A percentile compares a stretch with the other conserved stretches of the same genome.
These are phyloP conservation scores for Melieria omissa DNA, from an alignment of 2,888 invertebrate genomes.

Conservation along the genomic window DNA sequence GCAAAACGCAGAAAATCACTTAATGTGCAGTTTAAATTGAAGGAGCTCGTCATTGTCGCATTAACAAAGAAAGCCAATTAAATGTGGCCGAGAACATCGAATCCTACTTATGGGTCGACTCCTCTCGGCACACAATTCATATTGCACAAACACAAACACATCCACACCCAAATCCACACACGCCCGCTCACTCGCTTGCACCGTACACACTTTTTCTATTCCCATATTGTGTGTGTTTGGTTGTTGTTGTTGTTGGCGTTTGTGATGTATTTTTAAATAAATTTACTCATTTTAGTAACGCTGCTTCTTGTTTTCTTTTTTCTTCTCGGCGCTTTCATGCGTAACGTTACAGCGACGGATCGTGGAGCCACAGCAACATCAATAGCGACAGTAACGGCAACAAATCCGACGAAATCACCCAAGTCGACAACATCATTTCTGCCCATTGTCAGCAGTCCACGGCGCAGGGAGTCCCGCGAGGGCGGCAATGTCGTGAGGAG, in stretches of 20 bases:
- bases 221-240: neutral
- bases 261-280: neutral
- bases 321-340: neutral
- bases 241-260: neutral
- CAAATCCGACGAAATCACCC: slow-evolving; percentile 20
- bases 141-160: no score
- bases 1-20: no score
- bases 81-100: no score
- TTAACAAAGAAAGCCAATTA: no score
- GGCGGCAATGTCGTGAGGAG: neutral
- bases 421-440: slow-evolving; percentile 25
- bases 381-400: slow-evolving; percentile 33
- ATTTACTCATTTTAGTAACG: slow-evolving; percentile 1
- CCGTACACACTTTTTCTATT: neutral
- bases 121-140: no score
- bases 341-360: slow-evolving; percentile 16
- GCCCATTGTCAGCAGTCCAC: neutral
- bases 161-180: neutral
- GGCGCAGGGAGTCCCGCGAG: slow-evolving; percentile 1
- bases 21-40: no score
- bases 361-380: slow-evolving; percentile 34
- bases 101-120: no score
- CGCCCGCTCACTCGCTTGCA: neutral
- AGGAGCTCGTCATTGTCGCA: no score
- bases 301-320: neutral